phyloP scores from a whole-genome alignment of 2,888 invertebrate species.

The Harpalus rubripes region DNA sequence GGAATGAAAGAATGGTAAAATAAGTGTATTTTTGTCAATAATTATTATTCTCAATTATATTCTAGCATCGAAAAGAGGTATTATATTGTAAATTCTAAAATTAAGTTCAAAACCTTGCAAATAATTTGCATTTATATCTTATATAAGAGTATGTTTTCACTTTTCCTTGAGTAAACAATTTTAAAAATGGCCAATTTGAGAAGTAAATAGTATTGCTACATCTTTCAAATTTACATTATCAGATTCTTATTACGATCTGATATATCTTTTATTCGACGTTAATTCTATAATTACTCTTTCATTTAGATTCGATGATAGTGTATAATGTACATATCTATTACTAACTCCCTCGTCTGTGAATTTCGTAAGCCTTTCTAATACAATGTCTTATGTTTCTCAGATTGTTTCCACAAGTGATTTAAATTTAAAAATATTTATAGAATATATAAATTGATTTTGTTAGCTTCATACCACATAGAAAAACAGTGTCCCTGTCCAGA shows the following conservation, averaged over 20 bases:
- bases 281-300: slow-evolving; percentile 24
- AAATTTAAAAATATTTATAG: no score
- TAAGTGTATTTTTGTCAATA: no score
- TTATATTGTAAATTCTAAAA: neutral
- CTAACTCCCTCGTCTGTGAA: neutral
- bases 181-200: slow-evolving; percentile 48
- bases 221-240: slow-evolving; percentile 27
- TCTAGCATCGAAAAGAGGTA: no score
- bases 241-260: slow-evolving; percentile 10
- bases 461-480: no score
- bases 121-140: neutral
- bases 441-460: no score
- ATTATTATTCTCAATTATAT: no score
- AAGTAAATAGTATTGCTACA: slow-evolving; percentile 19
- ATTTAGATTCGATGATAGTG: neutral
- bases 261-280: neutral
- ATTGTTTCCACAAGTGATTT: no score
- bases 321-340: neutral
- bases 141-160: slow-evolving; percentile 7
- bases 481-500: no score
- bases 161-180: slow-evolving; percentile 38
- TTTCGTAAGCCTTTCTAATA: no score
- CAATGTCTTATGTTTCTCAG: no score
- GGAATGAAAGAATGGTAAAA: no score
- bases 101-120: neutral